Evolutionary conservation across 2,888 invertebrate genomes (phyloP), one percentile per base, ranked within the genome.

Genomic region (Cheilosia vulpina): DNA sequence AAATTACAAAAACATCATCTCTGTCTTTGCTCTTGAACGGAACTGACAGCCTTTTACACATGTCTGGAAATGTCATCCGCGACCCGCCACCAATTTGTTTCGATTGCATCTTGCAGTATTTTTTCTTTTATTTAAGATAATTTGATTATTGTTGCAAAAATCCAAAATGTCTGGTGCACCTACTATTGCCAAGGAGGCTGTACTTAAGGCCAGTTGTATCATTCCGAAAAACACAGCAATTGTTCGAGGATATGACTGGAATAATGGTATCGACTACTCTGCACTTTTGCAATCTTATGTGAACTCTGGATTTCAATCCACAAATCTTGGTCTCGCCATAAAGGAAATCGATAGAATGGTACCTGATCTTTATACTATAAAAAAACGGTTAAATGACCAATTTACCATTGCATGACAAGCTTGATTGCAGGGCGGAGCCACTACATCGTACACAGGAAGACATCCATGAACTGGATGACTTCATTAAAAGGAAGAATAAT

Each of bases 251-350:
- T 99, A 98, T 92, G 97, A 99, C 90, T 99, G 98, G 95, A 98
- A 98, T 91, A 93, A 95, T 88, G 97, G 98, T 57, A 93, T 98
- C 7, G 94, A 99, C 92, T 98, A 98, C 91, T 95, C 96, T 87
- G 95, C 95, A 89, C 92, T 99, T 71, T 93, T 99, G 53, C 93
- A 96, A 87, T 95, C 96, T 34, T 99, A 96, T 91, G 91, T 94
- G 38, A 93, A 94, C 75, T 96, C 96, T 21, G 99, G 99, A n/a
- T 99, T 99, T 92, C 99, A 99, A 93, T 98, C 99, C 0, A 98
- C 98, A 0, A 98, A 96, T 93, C 96, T 99, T 91, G 98, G 98
- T 0, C 93, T 95, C 89, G 98, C 98, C 0, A 95, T 99, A 0
- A 93, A 95, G 66, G 98, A 99, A 94, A 96, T 99, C 83, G 96